Conservation (phyloP, 2,888 invertebrate genomes). For the Onthophagus sagittarius region DNA sequence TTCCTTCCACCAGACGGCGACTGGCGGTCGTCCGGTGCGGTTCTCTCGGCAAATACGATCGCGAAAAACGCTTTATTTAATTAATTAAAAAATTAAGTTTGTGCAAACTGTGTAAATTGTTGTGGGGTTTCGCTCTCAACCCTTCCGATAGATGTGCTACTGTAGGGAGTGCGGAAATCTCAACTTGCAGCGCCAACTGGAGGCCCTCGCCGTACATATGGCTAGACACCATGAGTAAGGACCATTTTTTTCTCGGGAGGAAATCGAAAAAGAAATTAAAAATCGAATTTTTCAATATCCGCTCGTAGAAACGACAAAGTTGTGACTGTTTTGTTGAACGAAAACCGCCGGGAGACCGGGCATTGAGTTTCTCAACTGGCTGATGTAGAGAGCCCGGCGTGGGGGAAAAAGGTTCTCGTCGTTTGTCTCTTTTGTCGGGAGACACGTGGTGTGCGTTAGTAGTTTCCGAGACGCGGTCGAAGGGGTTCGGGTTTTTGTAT, state of each 20-base stretch:
- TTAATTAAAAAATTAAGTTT: too few species aligned
- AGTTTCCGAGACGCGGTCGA: not conserved
- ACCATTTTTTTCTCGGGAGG: not conserved
- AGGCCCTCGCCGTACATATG: slow-evolving; percentile 1
- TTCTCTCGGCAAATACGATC: not conserved
- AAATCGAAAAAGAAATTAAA: not conserved
- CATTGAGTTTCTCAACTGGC: not conserved
- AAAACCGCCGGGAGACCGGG: not conserved
- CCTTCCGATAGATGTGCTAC: slow-evolving; percentile 4
- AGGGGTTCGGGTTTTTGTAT: not conserved
- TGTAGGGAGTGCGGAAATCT: slow-evolving; percentile 2
- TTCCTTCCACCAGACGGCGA: not conserved
- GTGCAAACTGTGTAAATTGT: not conserved
- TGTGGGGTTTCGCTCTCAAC: not conserved
- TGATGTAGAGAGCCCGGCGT: not conserved
- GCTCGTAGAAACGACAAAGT: not conserved
- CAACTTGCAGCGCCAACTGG: slow-evolving; percentile 2
- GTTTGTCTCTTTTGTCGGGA: not conserved
- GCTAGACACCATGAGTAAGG: slow-evolving; percentile 1
- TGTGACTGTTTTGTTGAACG: not conserved
- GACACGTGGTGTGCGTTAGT: not conserved
- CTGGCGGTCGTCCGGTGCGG: not conserved
- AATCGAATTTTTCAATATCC: not conserved
- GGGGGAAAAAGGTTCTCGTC: not conserved
- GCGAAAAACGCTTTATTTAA: too few species aligned